A percentile compares a stretch with the other conserved stretches of the same genome.
Evolutionary conservation across 2,797 vertebrate species (phyloP).

Genomic region (Hafferia zeledoni): DNA sequence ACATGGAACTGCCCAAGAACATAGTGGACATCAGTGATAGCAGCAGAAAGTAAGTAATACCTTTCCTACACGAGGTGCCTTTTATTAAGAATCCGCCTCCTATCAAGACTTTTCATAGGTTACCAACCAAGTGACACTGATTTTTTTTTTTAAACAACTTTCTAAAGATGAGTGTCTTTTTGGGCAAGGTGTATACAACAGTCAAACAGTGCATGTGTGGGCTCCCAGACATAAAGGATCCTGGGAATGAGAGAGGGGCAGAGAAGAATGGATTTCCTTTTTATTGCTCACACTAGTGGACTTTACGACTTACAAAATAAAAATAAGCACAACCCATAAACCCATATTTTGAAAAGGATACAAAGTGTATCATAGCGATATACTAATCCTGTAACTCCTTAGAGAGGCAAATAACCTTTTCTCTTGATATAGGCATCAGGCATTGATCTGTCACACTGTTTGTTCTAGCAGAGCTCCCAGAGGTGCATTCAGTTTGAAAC

Average conservation of each 20-base stretch:
- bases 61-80: background rate
- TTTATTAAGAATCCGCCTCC: background rate
- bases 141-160: background rate
- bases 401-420: constrained; percentile 94
- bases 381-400: constrained; percentile 84
- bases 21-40: background rate
- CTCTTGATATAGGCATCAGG: constrained; percentile 92
- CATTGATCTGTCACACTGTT: constrained; percentile 97
- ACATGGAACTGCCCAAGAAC: background rate
- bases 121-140: background rate
- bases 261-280: background rate
- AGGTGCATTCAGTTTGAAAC: constrained; percentile 86
- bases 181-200: background rate
- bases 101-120: background rate
- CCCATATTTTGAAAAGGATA: constrained; percentile 44
- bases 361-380: constrained; percentile 76
- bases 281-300: constrained; percentile 1
- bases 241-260: background rate
- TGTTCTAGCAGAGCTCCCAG: constrained; percentile 90
- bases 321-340: background rate
- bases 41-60: background rate
- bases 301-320: constrained; percentile 31
- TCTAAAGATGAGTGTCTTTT: background rate
- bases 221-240: background rate
- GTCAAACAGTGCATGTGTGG: background rate